Conservation (phyloP, 2,888 invertebrate genomes). For the Netelia inedita region DNA sequence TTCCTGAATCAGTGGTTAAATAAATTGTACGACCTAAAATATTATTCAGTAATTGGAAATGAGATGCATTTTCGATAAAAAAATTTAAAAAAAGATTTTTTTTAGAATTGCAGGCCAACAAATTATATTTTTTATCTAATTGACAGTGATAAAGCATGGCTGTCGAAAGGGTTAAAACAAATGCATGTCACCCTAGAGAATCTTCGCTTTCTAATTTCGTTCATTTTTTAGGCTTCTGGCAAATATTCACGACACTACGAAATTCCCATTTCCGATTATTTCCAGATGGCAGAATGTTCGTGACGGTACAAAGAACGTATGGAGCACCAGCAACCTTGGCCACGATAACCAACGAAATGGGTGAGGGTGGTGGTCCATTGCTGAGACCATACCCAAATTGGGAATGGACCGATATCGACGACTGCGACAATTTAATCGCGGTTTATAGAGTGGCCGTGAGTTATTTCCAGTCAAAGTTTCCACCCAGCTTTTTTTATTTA, state of each 20-base stretch:
- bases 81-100: no score
- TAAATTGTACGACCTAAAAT: background rate
- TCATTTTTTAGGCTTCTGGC: no score
- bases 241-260: no score
- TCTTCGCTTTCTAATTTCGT: no score
- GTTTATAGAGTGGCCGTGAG: conserved; percentile 90
- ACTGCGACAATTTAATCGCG: conserved; percentile 89
- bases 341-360: conserved; percentile 84
- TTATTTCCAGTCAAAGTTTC: conserved; percentile 68
- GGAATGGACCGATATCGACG: conserved; percentile 87
- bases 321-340: conserved; percentile 90
- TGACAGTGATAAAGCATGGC: no score
- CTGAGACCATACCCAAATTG: conserved; percentile 88
- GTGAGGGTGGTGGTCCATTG: conserved; percentile 83
- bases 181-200: no score
- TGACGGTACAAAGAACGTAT: conserved; percentile 88
- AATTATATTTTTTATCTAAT: no score
- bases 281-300: conserved; percentile 85
- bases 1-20: background rate
- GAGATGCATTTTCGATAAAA: no score
- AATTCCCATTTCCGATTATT: background rate
- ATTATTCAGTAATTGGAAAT: no score
- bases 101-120: no score
- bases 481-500: background rate
- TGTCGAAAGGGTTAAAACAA: no score